Evolutionary conservation across 2,888 invertebrate genomes (phyloP), one percentile per base, ranked within the genome.

Genomic region (Acanthacorydalis orientalis): DNA sequence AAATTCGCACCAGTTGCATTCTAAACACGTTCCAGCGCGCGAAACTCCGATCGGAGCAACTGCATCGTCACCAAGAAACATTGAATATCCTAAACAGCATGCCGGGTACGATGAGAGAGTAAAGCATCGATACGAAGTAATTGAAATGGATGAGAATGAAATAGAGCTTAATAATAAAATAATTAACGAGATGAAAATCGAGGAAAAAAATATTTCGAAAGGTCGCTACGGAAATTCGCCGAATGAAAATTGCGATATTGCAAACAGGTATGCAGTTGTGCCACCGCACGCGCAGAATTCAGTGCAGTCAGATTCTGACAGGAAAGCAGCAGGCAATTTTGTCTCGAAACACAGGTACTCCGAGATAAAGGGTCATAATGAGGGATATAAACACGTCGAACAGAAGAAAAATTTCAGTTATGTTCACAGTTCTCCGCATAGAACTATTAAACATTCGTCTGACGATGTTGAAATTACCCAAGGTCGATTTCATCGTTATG

Each of bases 401-500:
- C 23, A 23, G 23, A 23, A 6, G 23, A 23, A 23, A 23, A 23
- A 23, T 23, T 23, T 23, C 23, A 23, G 23, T 23, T 23, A 23
- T 23, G 37, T 37, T 12, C 37, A 37, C 1, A 23, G 6, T 6
- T 23, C 23, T 23, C 12, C 14, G 6, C 37, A 9, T 7, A 37
- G 10, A 37, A 14, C 10, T 9, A 9, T 37, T 12, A n/a, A n/a
- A 7, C 7, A 37, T 37, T 3, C 4, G 10, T 7, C 7, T 9
- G 67, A 68, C 52, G 73, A 73, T 53, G 70, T 73, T 33, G 74
- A 74, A 50, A 74, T 78, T 0, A 75, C 77, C 46, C 60, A 75
- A 67, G 38, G 63, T 65, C 46, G 71, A 68, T 67, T 61, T 65
- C 59, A 77, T 67, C 58, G 77, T 64, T 69, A 79, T 67, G 65